Evolutionary conservation across 2,113 vertebrate genomes (phyloP).

Genomic region (Mionectes macconnelli): DNA sequence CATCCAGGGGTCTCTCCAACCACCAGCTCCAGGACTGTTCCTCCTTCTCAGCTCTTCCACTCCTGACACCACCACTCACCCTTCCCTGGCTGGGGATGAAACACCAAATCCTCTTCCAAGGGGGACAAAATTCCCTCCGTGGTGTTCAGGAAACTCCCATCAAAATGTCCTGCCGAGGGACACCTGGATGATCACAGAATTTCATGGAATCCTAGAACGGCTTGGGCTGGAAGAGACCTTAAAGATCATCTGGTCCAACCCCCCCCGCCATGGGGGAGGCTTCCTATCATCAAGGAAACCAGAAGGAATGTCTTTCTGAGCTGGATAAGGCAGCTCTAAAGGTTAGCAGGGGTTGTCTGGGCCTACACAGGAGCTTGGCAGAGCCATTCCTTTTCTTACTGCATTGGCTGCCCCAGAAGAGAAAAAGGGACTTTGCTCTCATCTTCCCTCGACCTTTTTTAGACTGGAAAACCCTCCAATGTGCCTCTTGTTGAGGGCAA

Average conservation of each 20-base stretch:
- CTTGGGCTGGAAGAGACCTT: neutral
- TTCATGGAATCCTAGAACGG: neutral
- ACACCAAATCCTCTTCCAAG: neutral
- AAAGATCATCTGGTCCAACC: neutral
- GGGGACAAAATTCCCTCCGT: neutral
- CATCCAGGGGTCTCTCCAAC: neutral
- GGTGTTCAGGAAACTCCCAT: neutral
- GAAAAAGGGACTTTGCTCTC: neutral
- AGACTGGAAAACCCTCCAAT: neutral
- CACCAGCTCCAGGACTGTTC: neutral
- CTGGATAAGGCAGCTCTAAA: neutral
- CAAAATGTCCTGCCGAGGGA: neutral
- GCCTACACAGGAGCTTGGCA: neutral
- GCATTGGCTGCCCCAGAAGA: neutral
- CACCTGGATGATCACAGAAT: no score
- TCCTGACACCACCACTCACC: neutral
- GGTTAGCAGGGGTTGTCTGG: neutral
- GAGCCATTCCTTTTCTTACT: neutral
- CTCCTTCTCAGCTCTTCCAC: neutral
- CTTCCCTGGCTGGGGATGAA: neutral
- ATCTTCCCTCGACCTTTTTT: accelerated
- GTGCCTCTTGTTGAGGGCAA: neutral
- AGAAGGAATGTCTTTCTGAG: neutral
- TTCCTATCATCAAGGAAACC: neutral
- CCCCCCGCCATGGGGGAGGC: neutral